A percentile compares a stretch with the other conserved stretches of the same genome.
phyloP scores from a whole-genome alignment of 2,888 invertebrate species.

The Nomada ferruginata region DNA sequence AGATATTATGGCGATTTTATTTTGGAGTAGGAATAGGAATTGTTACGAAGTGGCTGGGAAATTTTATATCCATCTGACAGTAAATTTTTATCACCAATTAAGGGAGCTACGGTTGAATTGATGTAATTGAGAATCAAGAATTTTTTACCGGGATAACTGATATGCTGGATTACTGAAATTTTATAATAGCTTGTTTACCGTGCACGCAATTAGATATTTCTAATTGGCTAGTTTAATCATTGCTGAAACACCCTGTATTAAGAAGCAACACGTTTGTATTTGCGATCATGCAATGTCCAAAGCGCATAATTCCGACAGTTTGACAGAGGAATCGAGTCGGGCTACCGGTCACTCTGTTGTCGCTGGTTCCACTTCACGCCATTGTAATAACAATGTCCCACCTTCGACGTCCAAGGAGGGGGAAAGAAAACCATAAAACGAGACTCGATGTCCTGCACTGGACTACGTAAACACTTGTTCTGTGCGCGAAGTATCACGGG shows the following conservation, averaged over 20 bases:
- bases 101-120: too few relatives aligned
- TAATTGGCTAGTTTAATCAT: too few relatives aligned
- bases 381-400: constrained; percentile 68
- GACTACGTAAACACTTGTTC: constrained; percentile 50
- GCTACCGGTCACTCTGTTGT: constrained; percentile 61
- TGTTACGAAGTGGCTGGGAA: too few relatives aligned
- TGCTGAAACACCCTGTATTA: neutral
- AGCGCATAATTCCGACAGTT: constrained; percentile 30
- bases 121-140: too few relatives aligned
- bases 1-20: too few relatives aligned
- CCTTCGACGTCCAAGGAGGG: constrained; percentile 40
- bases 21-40: too few relatives aligned
- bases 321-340: constrained; percentile 48
- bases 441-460: constrained; percentile 42
- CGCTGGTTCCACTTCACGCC: constrained; percentile 55
- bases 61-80: too few relatives aligned
- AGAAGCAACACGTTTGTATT: constrained; percentile 11
- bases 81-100: too few relatives aligned
- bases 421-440: constrained; percentile 49
- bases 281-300: neutral
- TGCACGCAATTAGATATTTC: too few relatives aligned
- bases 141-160: too few relatives aligned
- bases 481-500: constrained; percentile 25
- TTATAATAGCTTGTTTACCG: too few relatives aligned
- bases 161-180: too few relatives aligned